Conservation (phyloP, 2,113 vertebrate species). For the Centrocercus urophasianus region DNA sequence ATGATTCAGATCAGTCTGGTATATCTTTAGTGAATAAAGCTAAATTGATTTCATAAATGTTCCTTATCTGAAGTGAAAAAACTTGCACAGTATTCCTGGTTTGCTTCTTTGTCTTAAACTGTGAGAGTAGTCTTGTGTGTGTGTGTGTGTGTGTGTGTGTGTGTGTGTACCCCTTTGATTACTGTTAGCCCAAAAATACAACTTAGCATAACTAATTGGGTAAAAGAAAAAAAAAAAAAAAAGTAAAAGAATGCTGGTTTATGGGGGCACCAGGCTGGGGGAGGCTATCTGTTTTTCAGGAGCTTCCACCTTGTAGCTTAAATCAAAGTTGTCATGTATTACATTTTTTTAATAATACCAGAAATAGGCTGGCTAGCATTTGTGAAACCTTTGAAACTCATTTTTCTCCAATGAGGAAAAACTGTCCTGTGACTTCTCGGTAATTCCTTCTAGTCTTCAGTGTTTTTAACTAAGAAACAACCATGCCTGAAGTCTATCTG, state of each 20-base stretch:
- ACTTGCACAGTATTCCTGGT: rapidly evolving
- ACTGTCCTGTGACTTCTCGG: background rate
- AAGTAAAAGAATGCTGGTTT: background rate
- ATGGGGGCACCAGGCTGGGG: background rate
- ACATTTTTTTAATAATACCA: background rate
- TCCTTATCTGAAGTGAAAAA: background rate
- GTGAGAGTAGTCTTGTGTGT: background rate
- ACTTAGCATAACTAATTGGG: background rate
- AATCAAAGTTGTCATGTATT: background rate
- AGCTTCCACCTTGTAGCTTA: background rate
- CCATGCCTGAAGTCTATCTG: background rate
- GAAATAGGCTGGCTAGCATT: background rate
- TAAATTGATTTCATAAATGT: background rate
- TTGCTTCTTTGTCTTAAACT: background rate
- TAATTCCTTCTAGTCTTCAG: background rate
- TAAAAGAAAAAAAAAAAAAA: background rate
- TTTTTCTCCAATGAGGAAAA: background rate
- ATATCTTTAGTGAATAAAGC: background rate
- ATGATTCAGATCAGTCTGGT: background rate
- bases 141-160: too few relatives aligned
- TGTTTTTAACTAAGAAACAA: background rate
- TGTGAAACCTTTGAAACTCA: background rate
- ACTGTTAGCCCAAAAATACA: background rate
- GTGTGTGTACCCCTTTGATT: background rate
- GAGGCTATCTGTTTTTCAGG: background rate